Evolutionary conservation across 2,113 vertebrate genomes (phyloP).

Genomic region (Anseranas semipalmata): DNA sequence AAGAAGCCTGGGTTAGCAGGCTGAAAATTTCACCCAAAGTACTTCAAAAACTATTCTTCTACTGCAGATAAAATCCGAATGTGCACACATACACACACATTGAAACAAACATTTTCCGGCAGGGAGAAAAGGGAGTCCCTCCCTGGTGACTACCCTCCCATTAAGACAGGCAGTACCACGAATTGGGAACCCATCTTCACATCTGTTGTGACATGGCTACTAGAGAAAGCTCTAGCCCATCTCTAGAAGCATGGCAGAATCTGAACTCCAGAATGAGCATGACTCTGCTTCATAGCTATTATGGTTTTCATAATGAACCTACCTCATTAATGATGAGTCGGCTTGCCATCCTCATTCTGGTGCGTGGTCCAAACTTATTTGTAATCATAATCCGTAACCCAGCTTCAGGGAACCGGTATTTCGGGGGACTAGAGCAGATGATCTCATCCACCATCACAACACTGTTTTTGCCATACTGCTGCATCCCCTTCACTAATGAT

Average conservation of each 20-base stretch:
- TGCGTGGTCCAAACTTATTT: slow-evolving; percentile 94
- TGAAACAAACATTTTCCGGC: neutral
- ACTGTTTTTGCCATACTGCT: slow-evolving; percentile 82
- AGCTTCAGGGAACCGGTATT: slow-evolving; percentile 93
- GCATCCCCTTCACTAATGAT: slow-evolving; percentile 86
- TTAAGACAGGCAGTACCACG: neutral
- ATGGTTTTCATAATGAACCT: neutral
- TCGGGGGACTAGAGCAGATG: slow-evolving; percentile 91
- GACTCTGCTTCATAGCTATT: neutral
- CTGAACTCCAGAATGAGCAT: neutral
- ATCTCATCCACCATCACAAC: slow-evolving; percentile 98
- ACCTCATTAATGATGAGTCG: slow-evolving; percentile 98
- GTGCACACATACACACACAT: neutral
- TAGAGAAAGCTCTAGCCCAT: neutral
- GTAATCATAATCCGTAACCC: slow-evolving; percentile 95
- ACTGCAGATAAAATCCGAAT: neutral
- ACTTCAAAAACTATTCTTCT: neutral
- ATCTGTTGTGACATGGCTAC: neutral
- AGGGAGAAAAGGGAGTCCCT: neutral
- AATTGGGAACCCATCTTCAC: neutral
- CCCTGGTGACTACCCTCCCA: neutral
- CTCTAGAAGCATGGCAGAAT: neutral
- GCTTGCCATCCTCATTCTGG: slow-evolving; percentile 95
- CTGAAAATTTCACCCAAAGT: neutral
- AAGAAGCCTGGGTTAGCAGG: neutral